phyloP scores from a whole-genome alignment of 92 coral and sea anemone genomes.

The Epizoanthus rinbou region DNA sequence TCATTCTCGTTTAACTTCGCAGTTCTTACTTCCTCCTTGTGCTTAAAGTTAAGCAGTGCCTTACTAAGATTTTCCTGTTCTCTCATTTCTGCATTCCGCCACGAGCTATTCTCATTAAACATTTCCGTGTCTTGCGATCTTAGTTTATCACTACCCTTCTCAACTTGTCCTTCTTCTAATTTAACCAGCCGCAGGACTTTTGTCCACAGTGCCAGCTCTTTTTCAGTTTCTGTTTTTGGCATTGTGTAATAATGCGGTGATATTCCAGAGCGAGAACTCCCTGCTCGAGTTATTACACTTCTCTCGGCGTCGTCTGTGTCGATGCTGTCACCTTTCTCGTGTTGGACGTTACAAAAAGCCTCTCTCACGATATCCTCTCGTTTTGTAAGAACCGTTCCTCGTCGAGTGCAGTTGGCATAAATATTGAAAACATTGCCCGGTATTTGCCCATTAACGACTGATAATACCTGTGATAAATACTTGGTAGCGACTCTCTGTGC shows the following conservation, averaged over 20 bases:
- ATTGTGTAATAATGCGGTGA: background rate
- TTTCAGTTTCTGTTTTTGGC: background rate
- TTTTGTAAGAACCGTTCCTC: background rate
- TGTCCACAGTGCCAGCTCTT: conserved; percentile 28
- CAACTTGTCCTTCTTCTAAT: background rate
- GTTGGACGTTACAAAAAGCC: conserved; percentile 26
- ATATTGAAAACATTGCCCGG: conserved; percentile 30
- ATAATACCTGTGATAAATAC: conserved; percentile 25
- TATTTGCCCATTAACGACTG: conserved; percentile 21
- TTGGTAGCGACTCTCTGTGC: conserved; percentile 28
- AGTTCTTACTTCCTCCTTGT: background rate
- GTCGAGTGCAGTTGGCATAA: conserved; percentile 37
- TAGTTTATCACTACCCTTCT: background rate
- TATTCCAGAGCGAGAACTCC: background rate
- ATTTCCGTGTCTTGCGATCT: background rate
- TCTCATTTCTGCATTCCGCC: conserved; percentile 25
- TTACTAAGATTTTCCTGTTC: conserved; percentile 5
- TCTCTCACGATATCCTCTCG: conserved; percentile 40
- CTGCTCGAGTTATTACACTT: background rate
- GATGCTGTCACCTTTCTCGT: background rate
- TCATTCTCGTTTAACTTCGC: background rate
- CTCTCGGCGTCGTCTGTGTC: background rate
- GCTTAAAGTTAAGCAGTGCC: background rate
- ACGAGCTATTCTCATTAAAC: background rate
- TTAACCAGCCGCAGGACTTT: conserved; percentile 23